A percentile compares a stretch with the other conserved stretches of the same genome.
These are phyloP conservation scores for Ramphastos sulfuratus DNA, from an alignment of 2,113 vertebrate species.

Conservation along the genomic window DNA sequence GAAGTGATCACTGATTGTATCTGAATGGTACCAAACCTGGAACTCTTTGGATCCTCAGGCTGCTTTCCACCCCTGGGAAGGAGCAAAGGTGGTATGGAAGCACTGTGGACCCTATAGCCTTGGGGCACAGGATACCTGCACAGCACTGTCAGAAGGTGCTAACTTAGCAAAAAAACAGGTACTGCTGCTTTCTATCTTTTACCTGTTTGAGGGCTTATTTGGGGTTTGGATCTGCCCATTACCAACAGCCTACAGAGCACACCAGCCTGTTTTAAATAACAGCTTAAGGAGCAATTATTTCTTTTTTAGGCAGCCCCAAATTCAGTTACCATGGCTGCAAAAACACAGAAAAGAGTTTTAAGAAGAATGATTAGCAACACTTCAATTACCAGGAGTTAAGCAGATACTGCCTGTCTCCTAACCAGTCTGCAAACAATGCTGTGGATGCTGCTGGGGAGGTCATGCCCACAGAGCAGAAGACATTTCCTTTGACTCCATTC, in stretches of 20 bases:
- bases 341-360: background rate
- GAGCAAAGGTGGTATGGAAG: background rate
- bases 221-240: background rate
- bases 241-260: background rate
- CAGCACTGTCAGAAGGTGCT: background rate
- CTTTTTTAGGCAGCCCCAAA: background rate
- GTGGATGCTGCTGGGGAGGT: background rate
- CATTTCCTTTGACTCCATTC: background rate
- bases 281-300: background rate
- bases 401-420: background rate
- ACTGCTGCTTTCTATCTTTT: background rate
- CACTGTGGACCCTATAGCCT: background rate
- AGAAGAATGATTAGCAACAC: fast-evolving
- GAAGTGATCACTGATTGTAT: background rate
- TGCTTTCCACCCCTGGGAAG: background rate
- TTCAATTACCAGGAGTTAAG: background rate
- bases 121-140: background rate
- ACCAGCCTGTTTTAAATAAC: background rate
- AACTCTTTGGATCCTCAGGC: background rate
- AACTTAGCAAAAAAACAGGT: background rate
- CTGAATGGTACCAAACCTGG: background rate
- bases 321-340: background rate
- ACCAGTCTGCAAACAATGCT: fast-evolving
- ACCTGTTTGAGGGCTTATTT: background rate
- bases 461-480: background rate